These are phyloP conservation scores for Uloborus diversus DNA, from an alignment of 1,140 invertebrate genomes.

Conservation along the genomic window DNA sequence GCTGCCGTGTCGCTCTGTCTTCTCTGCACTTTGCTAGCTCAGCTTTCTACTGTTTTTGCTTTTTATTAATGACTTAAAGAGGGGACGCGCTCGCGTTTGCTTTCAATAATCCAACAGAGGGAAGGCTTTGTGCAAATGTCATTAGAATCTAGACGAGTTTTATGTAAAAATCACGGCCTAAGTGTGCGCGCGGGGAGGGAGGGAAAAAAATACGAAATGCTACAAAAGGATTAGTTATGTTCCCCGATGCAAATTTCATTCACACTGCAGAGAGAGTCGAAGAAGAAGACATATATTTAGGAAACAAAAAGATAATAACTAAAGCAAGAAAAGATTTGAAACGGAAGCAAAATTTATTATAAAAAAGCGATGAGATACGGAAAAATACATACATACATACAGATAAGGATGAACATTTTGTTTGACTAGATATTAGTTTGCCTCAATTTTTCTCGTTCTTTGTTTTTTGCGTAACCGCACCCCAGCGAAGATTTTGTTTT, in stretches of 20 bases:
- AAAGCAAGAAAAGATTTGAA: conserved; percentile 23
- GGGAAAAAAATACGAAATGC: conserved; percentile 23
- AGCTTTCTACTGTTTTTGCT: conserved; percentile 51
- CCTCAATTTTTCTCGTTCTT: conserved; percentile 22
- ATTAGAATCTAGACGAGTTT: conserved; percentile 55
- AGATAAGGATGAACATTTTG: conserved; percentile 38
- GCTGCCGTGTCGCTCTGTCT: conserved; percentile 30
- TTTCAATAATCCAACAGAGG: conserved; percentile 49
- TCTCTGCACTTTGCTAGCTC: conserved; percentile 44
- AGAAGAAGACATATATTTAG: conserved; percentile 37
- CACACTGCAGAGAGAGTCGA: conserved; percentile 13
- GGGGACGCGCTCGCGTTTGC: conserved; percentile 24
- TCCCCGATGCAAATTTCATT: conserved; percentile 45
- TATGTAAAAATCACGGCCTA: conserved; percentile 49
- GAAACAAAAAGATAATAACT: conserved; percentile 20
- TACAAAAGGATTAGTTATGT: conserved; percentile 54
- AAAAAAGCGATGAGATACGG: conserved; percentile 43
- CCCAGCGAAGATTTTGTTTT: conserved; percentile 43
- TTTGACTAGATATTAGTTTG: conserved; percentile 56
- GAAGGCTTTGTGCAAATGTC: conserved; percentile 52
- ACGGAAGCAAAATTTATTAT: conserved; percentile 53
- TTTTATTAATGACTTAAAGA: conserved; percentile 55
- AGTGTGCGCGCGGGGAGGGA: conserved; percentile 6
- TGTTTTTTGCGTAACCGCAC: conserved; percentile 44
- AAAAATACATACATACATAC: conserved; percentile 51